These are phyloP conservation scores for Orycteropus afer DNA, from an alignment of 2,113 vertebrate species.

Conservation along the genomic window DNA sequence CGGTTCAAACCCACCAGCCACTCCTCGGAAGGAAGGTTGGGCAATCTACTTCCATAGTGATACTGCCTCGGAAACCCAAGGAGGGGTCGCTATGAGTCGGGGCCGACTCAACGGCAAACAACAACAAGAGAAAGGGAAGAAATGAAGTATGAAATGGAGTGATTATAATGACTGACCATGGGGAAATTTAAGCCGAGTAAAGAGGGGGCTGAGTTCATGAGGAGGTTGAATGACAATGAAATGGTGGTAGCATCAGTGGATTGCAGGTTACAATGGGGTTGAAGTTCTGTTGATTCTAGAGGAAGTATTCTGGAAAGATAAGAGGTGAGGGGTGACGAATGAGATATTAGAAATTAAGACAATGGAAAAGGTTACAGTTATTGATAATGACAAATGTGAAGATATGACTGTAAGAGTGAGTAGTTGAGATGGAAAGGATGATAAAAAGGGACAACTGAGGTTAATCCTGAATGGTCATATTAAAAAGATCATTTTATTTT, in stretches of 20 bases:
- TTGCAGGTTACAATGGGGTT: neutral
- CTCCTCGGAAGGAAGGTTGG: too few species aligned
- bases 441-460: neutral
- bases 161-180: neutral
- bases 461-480: conserved; percentile 35
- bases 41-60: too few species aligned
- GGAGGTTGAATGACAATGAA: neutral
- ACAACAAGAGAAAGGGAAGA: neutral
- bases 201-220: neutral
- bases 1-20: too few species aligned
- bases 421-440: neutral
- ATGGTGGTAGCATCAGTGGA: neutral
- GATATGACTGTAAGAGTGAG: neutral
- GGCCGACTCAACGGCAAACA: too few species aligned
- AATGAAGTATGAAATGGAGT: neutral
- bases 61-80: too few species aligned
- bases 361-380: neutral
- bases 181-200: neutral
- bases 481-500: neutral
- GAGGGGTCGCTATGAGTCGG: too few species aligned
- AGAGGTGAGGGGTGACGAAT: neutral
- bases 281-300: neutral
- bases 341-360: neutral
- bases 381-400: neutral
- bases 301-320: neutral